Evolutionary conservation across 1,140 invertebrate genomes (phyloP), one percentile per base, ranked within the genome.

Genomic region (Leptinotarsa texana): DNA sequence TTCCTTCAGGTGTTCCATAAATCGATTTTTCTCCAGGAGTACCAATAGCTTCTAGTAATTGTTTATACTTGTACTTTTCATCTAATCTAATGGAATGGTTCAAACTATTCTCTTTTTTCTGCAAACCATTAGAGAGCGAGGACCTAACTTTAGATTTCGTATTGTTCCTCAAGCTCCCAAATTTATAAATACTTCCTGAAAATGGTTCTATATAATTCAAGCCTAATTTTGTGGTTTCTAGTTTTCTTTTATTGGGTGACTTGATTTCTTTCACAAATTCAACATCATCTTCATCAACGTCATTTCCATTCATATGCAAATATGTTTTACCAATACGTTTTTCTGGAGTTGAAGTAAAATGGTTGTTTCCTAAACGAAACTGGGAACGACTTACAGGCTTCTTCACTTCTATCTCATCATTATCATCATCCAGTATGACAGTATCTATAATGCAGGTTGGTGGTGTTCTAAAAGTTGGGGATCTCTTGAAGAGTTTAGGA

Each of bases 31-130:
- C 67, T 49, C 72, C 49, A 13, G 76, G 68, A 18, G 17, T 18
- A 17, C 57, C 8, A 3, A 73, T 72, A 62, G 74, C 73, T 15
- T 78, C 75, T 13, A 84, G 63, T 22, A 84, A 63, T 74, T 82
- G 72, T 77, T 80, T 78, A 76, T 84, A 84, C 68, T 79, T 77
- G n/a, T 73, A 68, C 75, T 84, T 84, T 24, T 84, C 82, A 71
- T 84, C 82, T 67, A 84, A 77, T 67, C 81, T 67, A 68, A 79
- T 77, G 5, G 81, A 80, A 65, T 80, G 78, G 62, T 84, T 80
- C 27, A 82, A 65, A n/a, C 72, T 73, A 15, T 13, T 65, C 42
- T 13, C 63, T 24, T 65, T 65, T 65, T 61, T 70, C 17, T 18
- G 48, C 21, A 70, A 70, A 18, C 15, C 24, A 15, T 42, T 18